Evolutionary conservation across 2,888 invertebrate species (phyloP).

Genomic region (Pecten maximus): DNA sequence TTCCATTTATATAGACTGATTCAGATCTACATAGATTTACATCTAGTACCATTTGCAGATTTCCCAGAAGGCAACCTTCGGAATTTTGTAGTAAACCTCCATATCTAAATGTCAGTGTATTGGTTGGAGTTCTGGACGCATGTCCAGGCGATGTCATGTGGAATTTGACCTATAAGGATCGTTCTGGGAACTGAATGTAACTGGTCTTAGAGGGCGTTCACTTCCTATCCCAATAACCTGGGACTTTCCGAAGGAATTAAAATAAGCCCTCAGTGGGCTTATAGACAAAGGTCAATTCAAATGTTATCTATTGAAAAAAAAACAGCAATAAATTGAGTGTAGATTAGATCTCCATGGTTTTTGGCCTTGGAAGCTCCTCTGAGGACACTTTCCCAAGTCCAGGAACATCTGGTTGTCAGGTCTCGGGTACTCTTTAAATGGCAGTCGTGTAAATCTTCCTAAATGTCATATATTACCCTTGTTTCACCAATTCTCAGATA

Average conservation of each 20-base stretch:
- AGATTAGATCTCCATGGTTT: too few species aligned
- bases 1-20: neutral
- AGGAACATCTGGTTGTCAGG: too few species aligned
- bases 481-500: too few species aligned
- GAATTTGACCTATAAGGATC: neutral
- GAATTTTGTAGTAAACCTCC: neutral
- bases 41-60: constrained; percentile 9
- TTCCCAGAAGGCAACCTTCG: neutral
- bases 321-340: too few species aligned
- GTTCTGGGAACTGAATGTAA: neutral
- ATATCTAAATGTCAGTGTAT: neutral
- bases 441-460: too few species aligned
- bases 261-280: neutral
- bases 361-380: too few species aligned
- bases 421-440: too few species aligned
- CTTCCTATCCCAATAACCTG: neutral
- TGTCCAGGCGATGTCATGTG: neutral
- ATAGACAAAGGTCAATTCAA: neutral
- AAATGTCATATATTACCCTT: too few species aligned
- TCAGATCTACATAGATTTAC: constrained; percentile 16
- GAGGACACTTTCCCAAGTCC: too few species aligned
- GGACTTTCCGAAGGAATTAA: neutral
- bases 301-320: neutral
- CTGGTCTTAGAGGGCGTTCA: neutral
- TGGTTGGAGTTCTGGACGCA: neutral